These are phyloP conservation scores for Rallus limicola DNA, from an alignment of 2,113 vertebrate genomes.

Conservation along the genomic window DNA sequence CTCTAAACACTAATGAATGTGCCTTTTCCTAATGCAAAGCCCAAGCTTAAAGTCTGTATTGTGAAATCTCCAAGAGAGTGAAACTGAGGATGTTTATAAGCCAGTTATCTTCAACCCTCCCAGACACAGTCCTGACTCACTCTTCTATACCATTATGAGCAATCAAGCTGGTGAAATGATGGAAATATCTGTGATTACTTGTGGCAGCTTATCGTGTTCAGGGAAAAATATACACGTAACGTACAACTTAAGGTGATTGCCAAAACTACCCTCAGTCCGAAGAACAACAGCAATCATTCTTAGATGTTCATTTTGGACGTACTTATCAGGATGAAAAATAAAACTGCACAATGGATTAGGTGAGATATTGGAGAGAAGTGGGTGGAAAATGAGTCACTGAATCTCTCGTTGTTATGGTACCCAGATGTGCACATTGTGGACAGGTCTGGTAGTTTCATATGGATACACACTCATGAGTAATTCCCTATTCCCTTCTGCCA, in stretches of 20 bases:
- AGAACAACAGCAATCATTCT: background rate
- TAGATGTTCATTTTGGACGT: background rate
- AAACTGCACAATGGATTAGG: background rate
- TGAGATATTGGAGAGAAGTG: background rate
- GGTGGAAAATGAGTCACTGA: constrained; percentile 9
- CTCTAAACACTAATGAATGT: background rate
- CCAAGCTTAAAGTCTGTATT: background rate
- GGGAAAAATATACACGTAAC: background rate
- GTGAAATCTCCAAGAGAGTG: background rate
- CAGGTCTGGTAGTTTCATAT: background rate
- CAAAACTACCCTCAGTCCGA: background rate
- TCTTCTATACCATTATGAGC: background rate
- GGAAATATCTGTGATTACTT: background rate
- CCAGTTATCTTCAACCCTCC: constrained; percentile 11
- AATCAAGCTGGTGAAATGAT: background rate
- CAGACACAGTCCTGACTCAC: background rate
- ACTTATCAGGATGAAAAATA: background rate
- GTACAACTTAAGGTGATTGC: background rate
- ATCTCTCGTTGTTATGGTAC: background rate
- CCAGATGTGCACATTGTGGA: background rate
- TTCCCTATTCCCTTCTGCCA: constrained; percentile 34
- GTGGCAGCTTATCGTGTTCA: background rate
- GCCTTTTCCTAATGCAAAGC: background rate
- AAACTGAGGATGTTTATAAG: constrained; percentile 19
- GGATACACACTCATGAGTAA: background rate